These are phyloP conservation scores for Nettapus auritus DNA, from an alignment of 2,113 vertebrate species.

Conservation along the genomic window DNA sequence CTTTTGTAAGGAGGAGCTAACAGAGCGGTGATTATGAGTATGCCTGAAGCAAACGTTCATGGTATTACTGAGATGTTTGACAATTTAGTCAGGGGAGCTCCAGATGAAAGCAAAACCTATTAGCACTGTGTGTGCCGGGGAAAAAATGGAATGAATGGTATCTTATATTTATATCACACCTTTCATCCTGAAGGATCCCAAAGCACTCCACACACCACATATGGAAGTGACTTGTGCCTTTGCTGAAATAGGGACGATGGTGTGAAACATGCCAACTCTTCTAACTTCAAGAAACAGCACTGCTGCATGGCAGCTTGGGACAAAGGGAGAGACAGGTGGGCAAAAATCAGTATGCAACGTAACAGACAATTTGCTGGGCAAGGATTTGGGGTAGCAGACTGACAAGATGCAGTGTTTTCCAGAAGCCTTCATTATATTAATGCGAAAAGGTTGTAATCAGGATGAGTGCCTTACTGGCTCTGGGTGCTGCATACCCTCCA, in stretches of 20 bases:
- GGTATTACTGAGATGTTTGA: constrained; percentile 30
- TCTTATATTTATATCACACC: constrained; percentile 23
- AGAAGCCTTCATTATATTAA: background rate
- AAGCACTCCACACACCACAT: background rate
- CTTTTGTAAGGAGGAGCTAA: constrained; percentile 21
- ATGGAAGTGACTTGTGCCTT: constrained; percentile 15
- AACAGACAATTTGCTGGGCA: background rate
- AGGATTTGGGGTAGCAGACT: background rate
- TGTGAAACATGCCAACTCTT: background rate
- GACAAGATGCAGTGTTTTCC: background rate
- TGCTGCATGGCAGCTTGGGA: background rate
- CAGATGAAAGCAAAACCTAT: constrained; percentile 49
- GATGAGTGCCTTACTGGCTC: background rate
- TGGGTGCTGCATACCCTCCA: background rate
- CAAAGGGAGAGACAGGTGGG: background rate
- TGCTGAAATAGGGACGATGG: background rate
- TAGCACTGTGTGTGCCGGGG: background rate
- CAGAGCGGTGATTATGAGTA: constrained; percentile 21
- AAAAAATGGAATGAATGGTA: constrained; percentile 16
- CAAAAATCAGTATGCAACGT: background rate
- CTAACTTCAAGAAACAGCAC: background rate
- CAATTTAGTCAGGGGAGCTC: constrained; percentile 44
- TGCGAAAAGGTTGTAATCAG: background rate
- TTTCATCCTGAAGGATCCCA: constrained; percentile 40
- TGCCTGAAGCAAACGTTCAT: background rate